Base-by-base conservation (phyloP, 1,140 invertebrate species). In the Coenobita brevimanus region DNA sequence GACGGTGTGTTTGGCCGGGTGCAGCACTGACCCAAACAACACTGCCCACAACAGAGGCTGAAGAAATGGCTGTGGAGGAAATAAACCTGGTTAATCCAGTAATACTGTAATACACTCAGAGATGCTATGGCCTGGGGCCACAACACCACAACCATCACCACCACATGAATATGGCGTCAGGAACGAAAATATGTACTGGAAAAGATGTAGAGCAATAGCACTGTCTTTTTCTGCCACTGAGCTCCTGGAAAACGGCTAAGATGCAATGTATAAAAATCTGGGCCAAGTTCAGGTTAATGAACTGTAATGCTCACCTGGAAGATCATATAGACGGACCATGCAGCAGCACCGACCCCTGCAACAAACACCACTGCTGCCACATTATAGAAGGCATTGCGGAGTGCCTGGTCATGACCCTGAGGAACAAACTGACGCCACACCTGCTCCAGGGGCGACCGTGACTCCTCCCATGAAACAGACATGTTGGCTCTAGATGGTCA, bases 1-100 rank as follows among this genome's bases (percentile, higher is more conserved):
- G 17, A 98, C 91, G 43, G 94, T 95, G 82, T 95, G 94, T 91
- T 99, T 99, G 90, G 98, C 96, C 0, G 97, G 97, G 92, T 98
- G 96, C 36, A 99, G 93, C 50, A 97, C 96, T 10, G 97, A 97
- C 17, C 97, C 97, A 92, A 97, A 97, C 21, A 99, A 92, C 69
- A 99, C 93, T 3, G 98, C 98, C 98, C 98, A 99, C 85, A 99
- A 94, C 46, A 99, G 92, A 0, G 98, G 97, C 91, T 97, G 96
- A 24, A 99, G 94, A 93, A 99, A 99, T 0, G 97, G 97, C 91
- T 97, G 96, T 4, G 99, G 92, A 71, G 97, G 96, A 88, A 96
- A 95, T n/a, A n/a, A n/a, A n/a, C n/a, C n/a, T n/a, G n/a, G n/a
- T n/a, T n/a, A n/a, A n/a, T n/a, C n/a, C n/a, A n/a, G n/a, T n/a